A percentile compares a stretch with the other conserved stretches of the same genome.
phyloP scores from a whole-genome alignment of 1,140 invertebrate species.

The Drosophila sucinea region DNA sequence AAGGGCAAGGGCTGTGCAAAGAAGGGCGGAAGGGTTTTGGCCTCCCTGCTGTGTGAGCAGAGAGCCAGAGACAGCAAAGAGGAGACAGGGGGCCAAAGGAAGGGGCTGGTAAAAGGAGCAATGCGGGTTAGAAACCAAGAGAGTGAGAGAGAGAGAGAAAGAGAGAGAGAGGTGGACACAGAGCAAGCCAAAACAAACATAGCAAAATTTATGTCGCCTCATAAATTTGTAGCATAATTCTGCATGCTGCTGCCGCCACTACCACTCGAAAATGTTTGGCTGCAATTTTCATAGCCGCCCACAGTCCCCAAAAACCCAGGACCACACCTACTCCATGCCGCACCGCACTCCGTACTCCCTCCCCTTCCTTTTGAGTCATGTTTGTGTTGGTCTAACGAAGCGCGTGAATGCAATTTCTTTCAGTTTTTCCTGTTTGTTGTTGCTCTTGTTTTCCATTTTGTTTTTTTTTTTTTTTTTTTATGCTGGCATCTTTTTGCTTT shows the following conservation, averaged over 20 bases:
- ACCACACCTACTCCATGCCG: constrained; percentile 2
- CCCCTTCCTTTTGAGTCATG: constrained; percentile 38
- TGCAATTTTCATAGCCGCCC: constrained; percentile 58
- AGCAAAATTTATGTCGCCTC: constrained; percentile 80
- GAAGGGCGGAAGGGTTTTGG: background rate
- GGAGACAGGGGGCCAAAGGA: background rate
- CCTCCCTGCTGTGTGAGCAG: constrained; percentile 40
- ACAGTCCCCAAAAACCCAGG: background rate
- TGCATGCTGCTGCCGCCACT: constrained; percentile 68
- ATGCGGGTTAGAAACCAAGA: constrained; percentile 13
- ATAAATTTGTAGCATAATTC: constrained; percentile 82
- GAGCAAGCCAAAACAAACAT: constrained; percentile 74
- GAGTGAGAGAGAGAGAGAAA: constrained; percentile 2
- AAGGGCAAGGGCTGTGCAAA: constrained; percentile 19
- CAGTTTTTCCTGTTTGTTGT: background rate
- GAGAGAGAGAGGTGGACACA: constrained; percentile 19
- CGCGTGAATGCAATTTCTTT: constrained; percentile 77
- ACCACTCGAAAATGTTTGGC: constrained; percentile 78
- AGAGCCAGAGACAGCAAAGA: constrained; percentile 19
- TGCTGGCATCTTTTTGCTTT: constrained; percentile 31
- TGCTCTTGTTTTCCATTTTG: constrained; percentile 25
- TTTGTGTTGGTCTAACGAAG: constrained; percentile 78
- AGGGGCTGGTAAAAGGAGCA: background rate
- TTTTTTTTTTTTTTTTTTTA: constrained; percentile 38
- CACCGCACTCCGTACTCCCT: constrained; percentile 15